phyloP scores from a whole-genome alignment of 1,140 invertebrate species.

The Listronotus bonariensis region DNA sequence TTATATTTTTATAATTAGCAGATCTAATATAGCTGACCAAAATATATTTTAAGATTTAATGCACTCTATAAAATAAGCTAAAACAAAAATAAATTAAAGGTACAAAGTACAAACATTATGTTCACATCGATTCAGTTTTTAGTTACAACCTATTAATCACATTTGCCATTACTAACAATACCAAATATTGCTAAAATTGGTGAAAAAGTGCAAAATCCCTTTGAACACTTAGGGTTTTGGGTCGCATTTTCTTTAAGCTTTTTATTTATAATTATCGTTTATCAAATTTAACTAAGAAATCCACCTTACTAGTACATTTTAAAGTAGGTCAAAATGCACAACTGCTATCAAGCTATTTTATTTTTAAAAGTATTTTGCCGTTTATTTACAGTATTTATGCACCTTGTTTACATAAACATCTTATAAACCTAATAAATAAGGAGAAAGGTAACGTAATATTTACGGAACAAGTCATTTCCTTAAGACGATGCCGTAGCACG shows the following conservation, averaged over 20 bases:
- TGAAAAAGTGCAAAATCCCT: slow-evolving; percentile 23
- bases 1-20: too few species aligned
- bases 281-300: too few species aligned
- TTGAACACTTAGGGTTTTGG: slow-evolving; percentile 11
- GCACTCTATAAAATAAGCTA: background rate
- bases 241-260: slow-evolving; percentile 3
- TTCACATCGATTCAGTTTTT: background rate
- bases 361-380: too few species aligned
- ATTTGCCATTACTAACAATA: slow-evolving; percentile 1
- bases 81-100: slow-evolving; percentile 5
- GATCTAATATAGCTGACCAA: background rate
- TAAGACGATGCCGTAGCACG: too few species aligned
- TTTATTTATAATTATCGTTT: background rate
- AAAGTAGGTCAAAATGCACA: too few species aligned
- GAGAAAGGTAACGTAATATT: too few species aligned
- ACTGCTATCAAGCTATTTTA: too few species aligned
- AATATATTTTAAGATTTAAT: slow-evolving; percentile 28
- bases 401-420: too few species aligned
- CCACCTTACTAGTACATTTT: too few species aligned
- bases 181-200: slow-evolving; percentile 2
- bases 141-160: background rate
- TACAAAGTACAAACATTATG: background rate
- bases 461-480: too few species aligned
- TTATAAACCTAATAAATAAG: too few species aligned
- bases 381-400: too few species aligned